phyloP scores from a whole-genome alignment of 2,888 invertebrate genomes.

The Apotomis betuletana region DNA sequence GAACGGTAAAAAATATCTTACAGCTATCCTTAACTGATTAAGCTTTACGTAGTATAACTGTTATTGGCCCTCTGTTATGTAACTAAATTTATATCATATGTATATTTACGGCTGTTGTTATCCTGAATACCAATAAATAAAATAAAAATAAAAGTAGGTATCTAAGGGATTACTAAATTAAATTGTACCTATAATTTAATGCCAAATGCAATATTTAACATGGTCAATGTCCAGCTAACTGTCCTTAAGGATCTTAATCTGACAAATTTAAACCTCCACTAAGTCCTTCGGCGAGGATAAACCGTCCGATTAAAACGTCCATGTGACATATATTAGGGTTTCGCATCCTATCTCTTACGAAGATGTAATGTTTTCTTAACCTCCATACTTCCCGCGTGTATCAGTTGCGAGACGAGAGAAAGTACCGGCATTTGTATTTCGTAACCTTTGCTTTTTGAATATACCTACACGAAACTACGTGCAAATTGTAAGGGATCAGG shows the following conservation, averaged over 20 bases:
- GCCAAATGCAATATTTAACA: background rate
- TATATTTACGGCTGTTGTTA: no score
- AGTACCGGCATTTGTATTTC: slow-evolving; percentile 70
- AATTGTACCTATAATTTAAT: no score
- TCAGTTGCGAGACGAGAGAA: slow-evolving; percentile 75
- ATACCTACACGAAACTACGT: slow-evolving; percentile 65
- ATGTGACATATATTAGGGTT: slow-evolving; percentile 54
- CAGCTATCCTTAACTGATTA: no score
- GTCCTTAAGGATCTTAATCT: slow-evolving; percentile 5
- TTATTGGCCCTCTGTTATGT: no score
- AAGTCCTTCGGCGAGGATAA: slow-evolving; percentile 14
- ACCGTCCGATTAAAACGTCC: slow-evolving; percentile 11
- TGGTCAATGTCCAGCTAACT: background rate
- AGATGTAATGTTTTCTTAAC: slow-evolving; percentile 78
- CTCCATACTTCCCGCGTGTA: slow-evolving; percentile 72
- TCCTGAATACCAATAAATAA: no score
- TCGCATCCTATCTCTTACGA: slow-evolving; percentile 60
- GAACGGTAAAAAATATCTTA: no score
- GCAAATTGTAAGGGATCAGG: slow-evolving; percentile 17
- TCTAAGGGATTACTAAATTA: no score
- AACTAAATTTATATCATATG: no score
- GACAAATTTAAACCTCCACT: background rate
- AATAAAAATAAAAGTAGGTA: no score
- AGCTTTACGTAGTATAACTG: no score
- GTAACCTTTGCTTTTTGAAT: slow-evolving; percentile 68